Evolutionary conservation across 2,888 invertebrate genomes (phyloP), one percentile per base, ranked within the genome.

Genomic region (Himalopsyche kuldschensis): DNA sequence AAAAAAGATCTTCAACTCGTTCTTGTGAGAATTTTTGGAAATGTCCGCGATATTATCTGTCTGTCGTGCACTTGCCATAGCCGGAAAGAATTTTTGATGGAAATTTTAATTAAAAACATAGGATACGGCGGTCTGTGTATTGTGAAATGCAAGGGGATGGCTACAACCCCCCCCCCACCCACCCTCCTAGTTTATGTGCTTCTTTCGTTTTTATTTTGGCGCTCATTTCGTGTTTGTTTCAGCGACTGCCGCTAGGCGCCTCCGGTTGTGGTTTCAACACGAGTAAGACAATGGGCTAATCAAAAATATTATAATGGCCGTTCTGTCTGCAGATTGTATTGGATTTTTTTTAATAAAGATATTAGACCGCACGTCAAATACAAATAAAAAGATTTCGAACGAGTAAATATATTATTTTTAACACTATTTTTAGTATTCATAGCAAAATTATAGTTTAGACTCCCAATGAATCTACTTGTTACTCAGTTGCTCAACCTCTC

Each of bases 71-170:
- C 55, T 55, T 31, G 30, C 75, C n/a, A 27, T 20, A 75, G 75
- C 75, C 75, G 75, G 75, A 75, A 75, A 75, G 31, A 75, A 75
- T 31, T 75, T 55, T 75, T 75, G 75, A 75, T 75, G 75, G 75
- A 75, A 75, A 75, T 75, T 75, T 75, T 75, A 75, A 75, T 75
- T 75, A 75, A 75, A 75, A 75, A 32, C 75, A 31, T n/a, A 27
- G n/a, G 31, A n/a, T 75, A 55, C 55, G 55, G 55, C 20, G 55
- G 55, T 55, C 55, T 55, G 24, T 55, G 55, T 6, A 55, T 55
- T 55, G 55, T 55, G 55, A 55, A 24, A 55, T n/a, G 55, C 55
- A 20, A 55, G 55, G 55, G 55, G 55, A 2, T 3, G 11, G 10
- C 47, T 20, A 5, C 48, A 4, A 2, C 17, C 20, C 55, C 55